Percentiles rank a stretch among this genome's conserved stretches.
Conservation (phyloP, 2,888 invertebrate genomes). For the Patella pellucida region DNA sequence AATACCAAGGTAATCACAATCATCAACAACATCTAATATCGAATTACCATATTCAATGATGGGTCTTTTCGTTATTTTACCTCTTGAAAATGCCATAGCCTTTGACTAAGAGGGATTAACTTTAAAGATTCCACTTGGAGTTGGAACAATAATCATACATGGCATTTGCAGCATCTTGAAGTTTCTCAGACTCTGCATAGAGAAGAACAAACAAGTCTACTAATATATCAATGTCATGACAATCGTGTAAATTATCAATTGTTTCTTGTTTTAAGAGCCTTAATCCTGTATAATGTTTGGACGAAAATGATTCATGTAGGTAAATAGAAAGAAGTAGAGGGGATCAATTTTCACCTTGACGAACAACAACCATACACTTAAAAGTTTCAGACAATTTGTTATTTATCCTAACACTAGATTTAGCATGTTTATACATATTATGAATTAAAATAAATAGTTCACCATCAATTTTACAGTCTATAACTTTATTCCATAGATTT, state of each 20-base stretch:
- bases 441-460: neutral
- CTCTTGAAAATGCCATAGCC: constrained; percentile 23
- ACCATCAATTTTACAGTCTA: neutral
- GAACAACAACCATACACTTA: neutral
- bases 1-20: constrained; percentile 17
- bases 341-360: too few species aligned
- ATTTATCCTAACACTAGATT: neutral
- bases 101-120: constrained; percentile 29
- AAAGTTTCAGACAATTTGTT: neutral
- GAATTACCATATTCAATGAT: neutral
- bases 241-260: neutral
- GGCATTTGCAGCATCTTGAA: constrained; percentile 19
- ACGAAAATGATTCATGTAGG: too few species aligned
- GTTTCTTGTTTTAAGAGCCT: too few species aligned
- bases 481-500: constrained; percentile 18
- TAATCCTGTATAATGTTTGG: too few species aligned
- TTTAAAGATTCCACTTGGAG: constrained; percentile 19
- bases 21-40: constrained; percentile 1
- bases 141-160: constrained; percentile 18
- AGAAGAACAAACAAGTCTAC: constrained; percentile 24
- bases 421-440: neutral
- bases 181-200: constrained; percentile 23
- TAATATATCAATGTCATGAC: neutral
- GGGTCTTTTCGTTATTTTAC: neutral
- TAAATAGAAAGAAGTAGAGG: too few species aligned